Conservation (phyloP, 2,113 vertebrate species). For the Pantherophis guttatus region DNA sequence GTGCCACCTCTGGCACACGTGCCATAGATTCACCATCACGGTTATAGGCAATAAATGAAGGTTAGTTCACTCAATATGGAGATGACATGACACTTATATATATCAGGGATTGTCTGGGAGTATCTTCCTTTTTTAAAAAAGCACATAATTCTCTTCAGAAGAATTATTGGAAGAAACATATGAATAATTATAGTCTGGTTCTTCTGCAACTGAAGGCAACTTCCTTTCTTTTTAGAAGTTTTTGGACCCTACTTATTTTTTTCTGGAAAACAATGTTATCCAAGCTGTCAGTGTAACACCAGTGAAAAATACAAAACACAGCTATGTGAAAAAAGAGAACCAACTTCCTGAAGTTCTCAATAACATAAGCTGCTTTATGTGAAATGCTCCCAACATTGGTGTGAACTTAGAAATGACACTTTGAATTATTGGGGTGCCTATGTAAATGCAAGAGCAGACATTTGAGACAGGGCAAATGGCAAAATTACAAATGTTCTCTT, state of each 20-base stretch:
- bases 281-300: not conserved
- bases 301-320: not conserved
- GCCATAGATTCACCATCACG: too few relatives aligned
- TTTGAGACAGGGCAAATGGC: not conserved
- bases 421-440: not conserved
- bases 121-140: not conserved
- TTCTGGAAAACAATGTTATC: not conserved
- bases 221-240: not conserved
- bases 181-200: not conserved
- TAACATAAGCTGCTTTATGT: not conserved
- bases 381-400: not conserved
- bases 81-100: not conserved
- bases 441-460: not conserved
- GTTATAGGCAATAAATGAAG: not conserved
- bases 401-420: not conserved
- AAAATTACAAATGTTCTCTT: not conserved
- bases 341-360: not conserved
- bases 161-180: not conserved
- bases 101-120: not conserved
- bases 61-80: not conserved
- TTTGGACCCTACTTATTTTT: not conserved
- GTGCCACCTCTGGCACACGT: too few relatives aligned
- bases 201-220: not conserved
- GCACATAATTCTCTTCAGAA: not conserved
- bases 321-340: not conserved